A percentile compares a stretch with the other conserved stretches of the same genome.
Evolutionary conservation across 2,797 vertebrate genomes (phyloP).

Genomic region (Balearica regulorum): DNA sequence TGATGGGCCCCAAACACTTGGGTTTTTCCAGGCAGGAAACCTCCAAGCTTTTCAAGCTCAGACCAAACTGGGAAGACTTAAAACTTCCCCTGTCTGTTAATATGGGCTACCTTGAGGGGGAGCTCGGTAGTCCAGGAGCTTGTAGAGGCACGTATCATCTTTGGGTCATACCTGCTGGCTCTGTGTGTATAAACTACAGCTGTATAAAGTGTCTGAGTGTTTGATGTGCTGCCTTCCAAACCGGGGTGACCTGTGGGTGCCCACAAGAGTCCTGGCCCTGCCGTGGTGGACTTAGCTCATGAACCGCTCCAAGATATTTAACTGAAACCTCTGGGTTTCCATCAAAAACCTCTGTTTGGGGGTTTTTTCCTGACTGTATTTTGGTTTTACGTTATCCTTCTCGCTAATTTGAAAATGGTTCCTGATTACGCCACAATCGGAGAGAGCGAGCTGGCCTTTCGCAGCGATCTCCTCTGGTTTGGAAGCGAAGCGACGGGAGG

Average conservation of each 20-base stretch:
- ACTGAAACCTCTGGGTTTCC: background rate
- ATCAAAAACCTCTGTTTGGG: accelerated
- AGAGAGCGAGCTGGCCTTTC: background rate
- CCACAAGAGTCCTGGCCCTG: background rate
- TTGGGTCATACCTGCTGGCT: background rate
- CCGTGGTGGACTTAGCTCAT: accelerated
- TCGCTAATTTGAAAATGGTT: background rate
- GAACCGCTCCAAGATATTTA: background rate
- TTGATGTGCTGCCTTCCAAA: background rate
- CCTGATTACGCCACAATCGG: too few relatives aligned
- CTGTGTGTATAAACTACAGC: accelerated
- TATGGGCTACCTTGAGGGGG: too few relatives aligned
- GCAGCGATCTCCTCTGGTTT: too few relatives aligned
- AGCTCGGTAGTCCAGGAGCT: background rate
- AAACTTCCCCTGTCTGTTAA: background rate
- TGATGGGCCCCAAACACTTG: background rate
- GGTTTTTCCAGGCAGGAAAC: background rate
- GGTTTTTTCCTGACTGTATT: background rate
- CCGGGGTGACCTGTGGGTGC: background rate
- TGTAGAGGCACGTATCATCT: accelerated
- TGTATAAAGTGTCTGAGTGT: background rate
- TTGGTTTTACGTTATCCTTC: accelerated
- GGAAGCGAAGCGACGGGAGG: background rate
- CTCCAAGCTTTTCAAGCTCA: background rate
- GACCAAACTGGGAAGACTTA: background rate